Percentiles rank a stretch among this genome's conserved stretches.
These are phyloP conservation scores for Odontesthes bonariensis DNA, from an alignment of 2,113 vertebrate species.

Conservation along the genomic window DNA sequence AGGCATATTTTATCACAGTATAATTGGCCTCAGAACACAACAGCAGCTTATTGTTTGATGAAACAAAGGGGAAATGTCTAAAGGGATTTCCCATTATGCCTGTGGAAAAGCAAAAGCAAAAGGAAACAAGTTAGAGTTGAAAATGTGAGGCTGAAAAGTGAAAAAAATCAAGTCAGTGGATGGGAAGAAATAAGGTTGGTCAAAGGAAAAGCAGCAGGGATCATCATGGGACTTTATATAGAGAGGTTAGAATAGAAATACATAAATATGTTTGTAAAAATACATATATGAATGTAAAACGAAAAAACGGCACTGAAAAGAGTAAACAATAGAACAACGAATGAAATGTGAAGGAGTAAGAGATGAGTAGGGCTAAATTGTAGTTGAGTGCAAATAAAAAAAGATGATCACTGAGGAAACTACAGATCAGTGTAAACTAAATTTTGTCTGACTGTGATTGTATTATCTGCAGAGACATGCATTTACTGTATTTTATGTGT, in stretches of 20 bases:
- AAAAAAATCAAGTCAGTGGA: conserved; percentile 9
- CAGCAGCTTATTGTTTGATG: conserved; percentile 8
- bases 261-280: too few species aligned
- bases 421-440: background rate
- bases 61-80: conserved; percentile 13
- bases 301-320: conserved; percentile 13
- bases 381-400: too few species aligned
- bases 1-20: conserved; percentile 32
- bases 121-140: background rate
- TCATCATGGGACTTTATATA: background rate
- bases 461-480: too few species aligned
- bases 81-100: conserved; percentile 7
- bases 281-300: too few species aligned
- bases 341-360: too few species aligned
- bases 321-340: conserved; percentile 15
- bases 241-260: too few species aligned
- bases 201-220: conserved; percentile 29
- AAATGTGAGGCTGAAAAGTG: too few species aligned
- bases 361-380: too few species aligned
- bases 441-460: background rate
- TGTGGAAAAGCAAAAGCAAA: conserved; percentile 10
- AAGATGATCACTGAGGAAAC: too few species aligned
- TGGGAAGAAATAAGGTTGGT: conserved; percentile 31
- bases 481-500: background rate
- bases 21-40: conserved; percentile 34